Conservation (phyloP, 1,140 invertebrate species). For the Asbolus verrucosus region DNA sequence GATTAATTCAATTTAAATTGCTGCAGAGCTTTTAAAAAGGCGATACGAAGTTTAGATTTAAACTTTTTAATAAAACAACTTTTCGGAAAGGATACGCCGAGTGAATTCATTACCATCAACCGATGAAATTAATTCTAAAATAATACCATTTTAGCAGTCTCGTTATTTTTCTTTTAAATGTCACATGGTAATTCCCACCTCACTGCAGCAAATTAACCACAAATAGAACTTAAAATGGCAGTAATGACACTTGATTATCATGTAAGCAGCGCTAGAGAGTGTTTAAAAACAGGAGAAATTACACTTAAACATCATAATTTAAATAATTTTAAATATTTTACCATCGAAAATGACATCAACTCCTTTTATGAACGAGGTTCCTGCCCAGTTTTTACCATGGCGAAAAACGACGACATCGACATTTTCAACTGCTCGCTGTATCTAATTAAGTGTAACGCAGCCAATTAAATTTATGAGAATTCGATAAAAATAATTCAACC, state of each 20-base stretch:
- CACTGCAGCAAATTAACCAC: constrained; percentile 12
- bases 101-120: constrained; percentile 44
- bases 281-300: constrained; percentile 7
- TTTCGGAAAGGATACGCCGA: constrained; percentile 45
- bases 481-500: constrained; percentile 9
- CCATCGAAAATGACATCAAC: no score
- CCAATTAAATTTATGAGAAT: constrained; percentile 25
- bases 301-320: constrained; percentile 13
- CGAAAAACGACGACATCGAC: neutral
- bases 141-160: constrained; percentile 18
- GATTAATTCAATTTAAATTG: constrained; percentile 53
- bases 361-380: neutral
- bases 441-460: constrained; percentile 11
- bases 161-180: no score
- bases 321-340: constrained; percentile 33
- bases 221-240: constrained; percentile 4
- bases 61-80: constrained; percentile 50
- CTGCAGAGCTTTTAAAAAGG: constrained; percentile 40
- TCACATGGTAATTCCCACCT: constrained; percentile 12
- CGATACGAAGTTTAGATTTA: constrained; percentile 47
- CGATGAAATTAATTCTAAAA: constrained; percentile 20
- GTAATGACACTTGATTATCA: constrained; percentile 2
- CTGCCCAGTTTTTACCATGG: constrained; percentile 14
- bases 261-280: neutral
- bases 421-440: no score